Conservation (phyloP, 2,888 invertebrate genomes). For the Acrobasis consociella region DNA sequence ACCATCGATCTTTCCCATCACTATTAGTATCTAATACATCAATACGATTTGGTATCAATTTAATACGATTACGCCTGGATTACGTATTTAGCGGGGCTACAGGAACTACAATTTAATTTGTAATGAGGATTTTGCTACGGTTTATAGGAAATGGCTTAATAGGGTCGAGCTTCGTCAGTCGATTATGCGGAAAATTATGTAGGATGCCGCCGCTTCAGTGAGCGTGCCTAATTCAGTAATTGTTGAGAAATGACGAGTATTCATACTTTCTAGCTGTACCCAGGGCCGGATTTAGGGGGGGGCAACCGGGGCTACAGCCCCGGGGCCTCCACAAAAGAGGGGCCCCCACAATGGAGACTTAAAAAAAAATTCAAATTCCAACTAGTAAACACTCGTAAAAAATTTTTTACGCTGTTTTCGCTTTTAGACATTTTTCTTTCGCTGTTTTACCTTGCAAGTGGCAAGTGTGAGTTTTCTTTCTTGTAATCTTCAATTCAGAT, state of each 20-base stretch:
- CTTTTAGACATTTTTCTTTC: too few species aligned
- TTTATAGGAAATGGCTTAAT: conserved; percentile 25
- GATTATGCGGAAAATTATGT: conserved; percentile 20
- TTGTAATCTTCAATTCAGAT: too few species aligned
- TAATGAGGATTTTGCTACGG: conserved; percentile 29
- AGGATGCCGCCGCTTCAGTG: conserved; percentile 4
- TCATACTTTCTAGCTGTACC: too few species aligned
- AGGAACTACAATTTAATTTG: conserved; percentile 38
- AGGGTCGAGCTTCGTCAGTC: conserved; percentile 2
- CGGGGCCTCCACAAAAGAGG: too few species aligned
- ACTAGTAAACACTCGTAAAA: too few species aligned
- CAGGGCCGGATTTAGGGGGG: too few species aligned
- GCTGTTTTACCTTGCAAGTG: too few species aligned
- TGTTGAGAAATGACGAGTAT: neutral
- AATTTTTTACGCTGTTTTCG: too few species aligned
- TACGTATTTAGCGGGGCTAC: conserved; percentile 32
- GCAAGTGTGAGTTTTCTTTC: too few species aligned
- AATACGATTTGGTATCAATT: conserved; percentile 34
- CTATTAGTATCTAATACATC: conserved; percentile 31
- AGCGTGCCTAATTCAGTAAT: conserved; percentile 6
- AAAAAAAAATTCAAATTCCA: too few species aligned
- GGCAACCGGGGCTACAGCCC: too few species aligned
- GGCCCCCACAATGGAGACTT: too few species aligned
- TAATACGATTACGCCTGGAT: conserved; percentile 37
- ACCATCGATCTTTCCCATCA: conserved; percentile 16